Base-by-base conservation (phyloP, 2,888 invertebrate genomes). In the Chrysodeixis includens region DNA sequence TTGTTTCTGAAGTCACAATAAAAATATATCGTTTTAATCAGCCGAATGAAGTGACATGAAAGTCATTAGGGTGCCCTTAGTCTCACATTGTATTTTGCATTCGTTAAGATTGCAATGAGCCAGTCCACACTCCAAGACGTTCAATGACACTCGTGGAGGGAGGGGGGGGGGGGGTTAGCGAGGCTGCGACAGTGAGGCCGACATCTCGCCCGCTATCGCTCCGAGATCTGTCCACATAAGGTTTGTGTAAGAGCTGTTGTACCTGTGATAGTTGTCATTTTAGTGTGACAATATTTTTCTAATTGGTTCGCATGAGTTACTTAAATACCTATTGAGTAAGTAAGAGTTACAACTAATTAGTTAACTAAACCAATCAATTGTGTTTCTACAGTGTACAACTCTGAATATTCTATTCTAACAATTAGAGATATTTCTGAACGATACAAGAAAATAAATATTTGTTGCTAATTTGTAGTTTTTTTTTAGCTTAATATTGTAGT, bases 121-220 rank as follows among this genome's bases (percentile, higher is more conserved):
- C 80, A 82, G 77, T 79, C 77, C 83, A 78, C 81, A 85, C 78
- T 83, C 81, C 69, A 91, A 91, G 90, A 88, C 91, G 91, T 90
- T 90, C 92, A 92, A 91, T 91, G 92, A 92, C 93, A 90, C 87
- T 74, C 79, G 81, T 69, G 74, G 78, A 82, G 82, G 83, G 74
- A 82, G 82, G 83, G 74, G 78, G 82, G 82, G 84, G 84, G 71
- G 83, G 82, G 85, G 85, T 83, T 82, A 80, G 78, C 83, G 84
- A 87, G 87, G 88, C 89, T 90, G 89, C 89, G 86, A 86, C 87
- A 83, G 88, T 91, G 92, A 91, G 91, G 88, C 88, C 91, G 89
- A 92, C 92, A 92, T 92, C 90, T 90, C 86, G 88, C 86, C 85
- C 79, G 88, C 89, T 92, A 92, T 93, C 93, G 86, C 85, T 76